A percentile compares a stretch with the other conserved stretches of the same genome.
phyloP scores from a whole-genome alignment of 2,113 vertebrate genomes.

The Grammomys surdaster region DNA sequence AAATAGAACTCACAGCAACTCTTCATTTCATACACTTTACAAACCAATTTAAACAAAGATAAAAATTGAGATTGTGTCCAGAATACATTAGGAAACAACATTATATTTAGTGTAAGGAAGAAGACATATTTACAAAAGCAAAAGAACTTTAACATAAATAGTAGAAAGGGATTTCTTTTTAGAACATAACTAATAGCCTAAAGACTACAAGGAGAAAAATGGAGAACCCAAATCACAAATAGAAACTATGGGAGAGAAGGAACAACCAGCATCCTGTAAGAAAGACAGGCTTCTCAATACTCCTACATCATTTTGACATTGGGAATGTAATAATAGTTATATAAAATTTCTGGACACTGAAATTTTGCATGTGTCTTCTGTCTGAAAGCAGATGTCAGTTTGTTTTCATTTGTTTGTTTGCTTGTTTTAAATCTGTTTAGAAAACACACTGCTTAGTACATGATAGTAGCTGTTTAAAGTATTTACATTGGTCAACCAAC shows the following conservation, averaged over 20 bases:
- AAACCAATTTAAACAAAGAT: not conserved
- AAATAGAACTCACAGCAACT: not conserved
- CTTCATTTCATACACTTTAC: not conserved
- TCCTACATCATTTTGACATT: rapidly evolving
- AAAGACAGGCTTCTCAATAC: rapidly evolving
- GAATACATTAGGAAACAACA: not conserved
- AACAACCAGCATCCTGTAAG: rapidly evolving
- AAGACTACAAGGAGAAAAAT: not conserved
- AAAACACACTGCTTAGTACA: not conserved
- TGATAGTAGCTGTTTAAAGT: too few species aligned
- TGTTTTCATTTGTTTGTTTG: not conserved
- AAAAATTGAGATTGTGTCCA: not conserved
- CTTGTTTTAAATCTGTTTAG: not conserved
- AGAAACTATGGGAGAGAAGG: not conserved
- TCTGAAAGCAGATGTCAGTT: rapidly evolving
- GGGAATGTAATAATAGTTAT: not conserved
- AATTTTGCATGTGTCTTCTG: too few species aligned
- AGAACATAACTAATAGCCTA: not conserved
- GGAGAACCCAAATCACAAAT: rapidly evolving
- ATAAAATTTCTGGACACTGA: not conserved
- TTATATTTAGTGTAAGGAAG: not conserved
- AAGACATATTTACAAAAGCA: not conserved
- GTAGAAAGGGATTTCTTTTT: not conserved
- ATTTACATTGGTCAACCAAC: not conserved
- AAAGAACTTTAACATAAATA: not conserved